These are phyloP conservation scores for Cecropterus lyciades DNA, from an alignment of 1,140 invertebrate genomes.

Conservation along the genomic window DNA sequence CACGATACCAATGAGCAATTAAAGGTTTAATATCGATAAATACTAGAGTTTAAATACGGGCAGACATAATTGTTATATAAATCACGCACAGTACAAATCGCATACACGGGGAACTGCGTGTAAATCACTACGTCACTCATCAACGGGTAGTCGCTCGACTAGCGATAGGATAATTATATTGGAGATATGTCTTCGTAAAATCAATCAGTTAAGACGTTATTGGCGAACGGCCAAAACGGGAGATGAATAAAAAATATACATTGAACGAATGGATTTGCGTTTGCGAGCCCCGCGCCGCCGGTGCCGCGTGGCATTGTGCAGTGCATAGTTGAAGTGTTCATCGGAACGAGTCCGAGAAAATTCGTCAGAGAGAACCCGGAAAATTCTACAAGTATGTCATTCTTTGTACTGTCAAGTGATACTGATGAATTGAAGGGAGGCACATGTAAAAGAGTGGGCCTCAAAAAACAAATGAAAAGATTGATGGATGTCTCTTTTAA, in stretches of 20 bases:
- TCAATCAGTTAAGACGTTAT: slow-evolving; percentile 52
- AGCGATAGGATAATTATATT: slow-evolving; percentile 42
- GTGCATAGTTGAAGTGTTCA: no score
- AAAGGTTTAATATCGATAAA: background rate
- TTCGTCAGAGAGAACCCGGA: no score
- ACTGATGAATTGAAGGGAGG: no score
- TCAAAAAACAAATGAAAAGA: no score
- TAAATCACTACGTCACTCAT: slow-evolving; percentile 16
- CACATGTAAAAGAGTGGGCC: no score
- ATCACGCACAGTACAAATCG: slow-evolving; percentile 11
- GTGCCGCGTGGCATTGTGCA: no score
- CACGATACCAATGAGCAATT: background rate
- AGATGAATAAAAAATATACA: slow-evolving; percentile 47
- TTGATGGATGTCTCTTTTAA: no score
- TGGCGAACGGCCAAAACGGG: slow-evolving; percentile 43
- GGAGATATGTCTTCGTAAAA: slow-evolving; percentile 48
- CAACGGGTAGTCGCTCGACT: background rate
- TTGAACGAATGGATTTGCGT: slow-evolving; percentile 14
- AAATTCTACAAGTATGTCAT: no score
- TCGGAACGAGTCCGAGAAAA: no score
- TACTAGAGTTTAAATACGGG: background rate
- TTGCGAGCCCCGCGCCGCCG: slow-evolving; percentile 5
- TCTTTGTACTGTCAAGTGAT: no score
- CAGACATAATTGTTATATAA: background rate
- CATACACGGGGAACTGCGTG: slow-evolving; percentile 9